Conservation (phyloP, 2,113 vertebrate genomes). For the Octodon degus region DNA sequence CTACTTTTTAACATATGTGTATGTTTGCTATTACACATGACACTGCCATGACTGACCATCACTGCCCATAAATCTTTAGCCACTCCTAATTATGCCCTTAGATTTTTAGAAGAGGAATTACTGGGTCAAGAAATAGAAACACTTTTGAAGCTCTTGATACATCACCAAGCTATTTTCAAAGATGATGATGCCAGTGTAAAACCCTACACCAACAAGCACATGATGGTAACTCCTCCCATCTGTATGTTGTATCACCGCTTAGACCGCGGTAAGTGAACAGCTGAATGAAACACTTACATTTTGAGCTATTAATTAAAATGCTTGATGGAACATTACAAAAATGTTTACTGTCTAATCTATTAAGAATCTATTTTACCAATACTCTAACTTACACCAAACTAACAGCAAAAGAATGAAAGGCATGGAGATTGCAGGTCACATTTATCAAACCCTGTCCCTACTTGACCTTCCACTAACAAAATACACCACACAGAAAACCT, state of each 20-base stretch:
- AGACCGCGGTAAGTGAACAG: not conserved
- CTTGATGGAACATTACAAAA: not conserved
- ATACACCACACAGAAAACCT: constrained; percentile 24
- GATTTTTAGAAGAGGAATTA: constrained; percentile 37
- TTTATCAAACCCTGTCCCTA: not conserved
- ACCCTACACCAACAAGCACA: not conserved
- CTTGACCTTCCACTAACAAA: not conserved
- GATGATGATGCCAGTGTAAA: not conserved
- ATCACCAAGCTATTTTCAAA: not conserved
- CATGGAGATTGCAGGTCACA: not conserved
- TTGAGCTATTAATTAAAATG: constrained; percentile 17
- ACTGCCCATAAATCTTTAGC: constrained; percentile 25
- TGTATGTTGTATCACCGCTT: not conserved
- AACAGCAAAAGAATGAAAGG: not conserved
- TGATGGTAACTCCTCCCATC: not conserved
- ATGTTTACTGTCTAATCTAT: not conserved
- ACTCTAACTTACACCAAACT: not conserved
- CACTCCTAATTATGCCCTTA: not conserved
- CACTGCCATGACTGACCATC: not conserved
- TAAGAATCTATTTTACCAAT: not conserved
- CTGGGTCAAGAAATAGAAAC: not conserved
- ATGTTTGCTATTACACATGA: not conserved
- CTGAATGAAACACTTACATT: not conserved
- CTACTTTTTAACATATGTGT: not conserved
- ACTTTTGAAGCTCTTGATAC: constrained; percentile 36